Conservation (phyloP, 2,797 vertebrate species). For the Atherinosoma microstoma region DNA sequence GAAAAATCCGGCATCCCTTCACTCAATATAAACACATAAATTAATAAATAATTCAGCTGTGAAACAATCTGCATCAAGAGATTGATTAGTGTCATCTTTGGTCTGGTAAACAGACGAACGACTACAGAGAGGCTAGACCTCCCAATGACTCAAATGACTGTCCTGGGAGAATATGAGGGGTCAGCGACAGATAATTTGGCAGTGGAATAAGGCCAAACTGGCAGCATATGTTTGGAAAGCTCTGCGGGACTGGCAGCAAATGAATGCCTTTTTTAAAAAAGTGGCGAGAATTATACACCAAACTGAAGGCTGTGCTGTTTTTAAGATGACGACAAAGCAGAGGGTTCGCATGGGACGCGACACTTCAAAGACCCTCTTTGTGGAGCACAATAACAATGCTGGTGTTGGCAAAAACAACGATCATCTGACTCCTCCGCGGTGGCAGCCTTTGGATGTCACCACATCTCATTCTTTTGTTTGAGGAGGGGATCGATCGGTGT, state of each 20-base stretch:
- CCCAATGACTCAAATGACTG: constrained; percentile 52
- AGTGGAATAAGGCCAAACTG: constrained; percentile 51
- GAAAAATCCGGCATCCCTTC: constrained; percentile 24
- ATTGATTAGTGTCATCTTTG: constrained; percentile 65
- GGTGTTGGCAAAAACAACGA: constrained; percentile 51
- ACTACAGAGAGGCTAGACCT: constrained; percentile 37
- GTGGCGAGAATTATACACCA: constrained; percentile 29
- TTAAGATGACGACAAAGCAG: constrained; percentile 50
- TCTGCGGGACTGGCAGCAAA: constrained; percentile 29
- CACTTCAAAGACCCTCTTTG: constrained; percentile 75
- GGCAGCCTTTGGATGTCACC: constrained; percentile 69
- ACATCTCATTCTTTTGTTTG: constrained; percentile 39
- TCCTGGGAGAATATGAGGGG: constrained; percentile 56
- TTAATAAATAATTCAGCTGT: constrained; percentile 16
- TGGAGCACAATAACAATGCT: constrained; percentile 63
- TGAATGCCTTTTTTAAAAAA: constrained; percentile 8
- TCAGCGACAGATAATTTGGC: constrained; percentile 52
- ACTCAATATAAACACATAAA: constrained; percentile 14
- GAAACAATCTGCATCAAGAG: constrained; percentile 58
- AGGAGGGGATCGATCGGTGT: neutral
- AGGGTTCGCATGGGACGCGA: constrained; percentile 39
- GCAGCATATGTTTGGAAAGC: constrained; percentile 38
- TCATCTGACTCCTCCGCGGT: constrained; percentile 51
- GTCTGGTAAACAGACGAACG: constrained; percentile 58
- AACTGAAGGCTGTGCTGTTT: constrained; percentile 49